Evolutionary conservation across 2,113 vertebrate species (phyloP).

Genomic region (Apodemus speciosus): DNA sequence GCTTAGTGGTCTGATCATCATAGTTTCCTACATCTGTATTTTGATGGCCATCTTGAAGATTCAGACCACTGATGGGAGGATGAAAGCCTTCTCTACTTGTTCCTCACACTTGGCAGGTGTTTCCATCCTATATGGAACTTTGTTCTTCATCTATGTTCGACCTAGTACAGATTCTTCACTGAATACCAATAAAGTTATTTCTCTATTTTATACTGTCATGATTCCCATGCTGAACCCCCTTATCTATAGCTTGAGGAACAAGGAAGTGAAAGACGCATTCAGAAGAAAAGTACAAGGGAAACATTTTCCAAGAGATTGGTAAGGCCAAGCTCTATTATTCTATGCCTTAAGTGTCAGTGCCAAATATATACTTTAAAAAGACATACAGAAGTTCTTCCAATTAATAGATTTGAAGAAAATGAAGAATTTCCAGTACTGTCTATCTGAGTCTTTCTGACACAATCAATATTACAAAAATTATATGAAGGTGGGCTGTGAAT

Average conservation of each 20-base stretch:
- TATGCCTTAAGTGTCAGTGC: background rate
- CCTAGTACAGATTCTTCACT: slow-evolving; percentile 51
- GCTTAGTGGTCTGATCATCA: slow-evolving; percentile 54
- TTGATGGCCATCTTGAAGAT: slow-evolving; percentile 58
- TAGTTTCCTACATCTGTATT: slow-evolving; percentile 50
- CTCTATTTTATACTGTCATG: slow-evolving; percentile 63
- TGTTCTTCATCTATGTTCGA: slow-evolving; percentile 71
- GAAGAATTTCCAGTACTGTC: background rate
- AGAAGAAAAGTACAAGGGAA: slow-evolving; percentile 15
- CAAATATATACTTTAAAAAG: background rate
- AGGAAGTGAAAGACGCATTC: slow-evolving; percentile 66
- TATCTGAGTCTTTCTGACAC: background rate
- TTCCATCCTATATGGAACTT: slow-evolving; percentile 64
- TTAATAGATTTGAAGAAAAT: background rate
- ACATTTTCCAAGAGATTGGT: background rate
- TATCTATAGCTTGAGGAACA: slow-evolving; percentile 75
- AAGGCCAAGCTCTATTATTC: background rate
- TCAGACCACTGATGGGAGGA: slow-evolving; percentile 8
- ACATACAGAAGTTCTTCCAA: background rate
- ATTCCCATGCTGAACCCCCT: slow-evolving; percentile 72
- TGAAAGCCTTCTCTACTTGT: slow-evolving; percentile 67
- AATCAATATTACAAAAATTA: background rate
- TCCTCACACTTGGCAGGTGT: slow-evolving; percentile 68
- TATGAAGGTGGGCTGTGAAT: background rate
- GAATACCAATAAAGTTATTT: slow-evolving; percentile 70